Base-by-base conservation (phyloP, 1,140 invertebrate species). In the Brachystomella parvula region DNA sequence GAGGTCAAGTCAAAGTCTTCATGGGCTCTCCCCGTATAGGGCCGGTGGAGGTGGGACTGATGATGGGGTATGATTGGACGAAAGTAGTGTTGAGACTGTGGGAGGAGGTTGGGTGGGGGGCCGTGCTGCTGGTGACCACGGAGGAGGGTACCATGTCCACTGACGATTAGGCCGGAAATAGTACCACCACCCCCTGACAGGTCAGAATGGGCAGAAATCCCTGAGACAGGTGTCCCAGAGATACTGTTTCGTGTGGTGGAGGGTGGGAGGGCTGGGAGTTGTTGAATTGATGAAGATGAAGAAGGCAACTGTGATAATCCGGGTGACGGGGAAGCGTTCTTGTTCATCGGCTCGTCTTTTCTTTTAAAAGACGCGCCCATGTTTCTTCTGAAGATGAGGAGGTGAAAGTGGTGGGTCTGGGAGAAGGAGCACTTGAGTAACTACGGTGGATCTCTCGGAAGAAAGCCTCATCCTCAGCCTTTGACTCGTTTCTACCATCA, bases 291-390 rank as follows among this genome's bases (percentile, higher is more conserved):
- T 53, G 49, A 24, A 53, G 49, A 53, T 19, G 67, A 67, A 29
- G 67, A 65, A 66, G 67, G 67, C 67, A 70, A 39, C 65, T 66
- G 64, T 63, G 59, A 63, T 56, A 33, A 60, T 61, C 63, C 63
- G 61, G 64, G 39, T 47, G 68, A 60, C 28, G 56, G 60, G 60
- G 58, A 29, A 3, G 62, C 64, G 68, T 70, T 70, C 64, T 66
- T 70, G 65, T 70, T 70, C 68, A 70, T 70, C 67, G 67, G 67
- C 58, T 65, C 64, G 61, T 69, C 64, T 66, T 58, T 69, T 62
- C 47, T 39, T 35, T 65, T 59, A 63, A 69, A 69, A 49, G 61
- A 59, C 39, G 67, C 67, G 60, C 63, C 67, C 67, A 69, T 69
- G 32, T 21, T 65, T 33, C 2, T 3, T 15, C 47, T 24, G 19